Conservation (phyloP, 2,113 vertebrate genomes). For the Antennarius striatus region DNA sequence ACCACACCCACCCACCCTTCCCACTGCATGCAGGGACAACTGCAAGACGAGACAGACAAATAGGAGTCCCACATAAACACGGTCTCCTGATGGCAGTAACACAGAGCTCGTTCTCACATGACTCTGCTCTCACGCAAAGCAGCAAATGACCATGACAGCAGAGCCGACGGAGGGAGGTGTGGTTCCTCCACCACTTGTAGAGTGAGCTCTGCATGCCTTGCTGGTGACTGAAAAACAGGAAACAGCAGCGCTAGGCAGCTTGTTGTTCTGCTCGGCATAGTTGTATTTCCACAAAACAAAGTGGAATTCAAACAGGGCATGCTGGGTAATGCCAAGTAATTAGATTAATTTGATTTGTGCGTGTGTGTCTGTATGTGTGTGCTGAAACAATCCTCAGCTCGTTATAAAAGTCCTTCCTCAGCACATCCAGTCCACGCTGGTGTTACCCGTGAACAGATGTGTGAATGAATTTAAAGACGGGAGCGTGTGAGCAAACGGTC, state of each 20-base stretch:
- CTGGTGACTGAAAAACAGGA: slow-evolving; percentile 53
- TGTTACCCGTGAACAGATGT: slow-evolving; percentile 63
- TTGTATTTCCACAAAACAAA: slow-evolving; percentile 42
- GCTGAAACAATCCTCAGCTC: slow-evolving; percentile 56
- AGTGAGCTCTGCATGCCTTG: slow-evolving; percentile 24
- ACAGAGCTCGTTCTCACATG: slow-evolving; percentile 48
- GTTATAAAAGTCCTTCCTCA: slow-evolving; percentile 54
- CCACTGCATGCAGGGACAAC: slow-evolving; percentile 54
- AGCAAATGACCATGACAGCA: slow-evolving; percentile 38
- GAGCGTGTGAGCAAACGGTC: slow-evolving; percentile 41
- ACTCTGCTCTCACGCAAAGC: slow-evolving; percentile 50
- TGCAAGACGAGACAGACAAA: slow-evolving; percentile 40
- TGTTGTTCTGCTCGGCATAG: slow-evolving; percentile 39
- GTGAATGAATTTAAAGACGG: slow-evolving; percentile 41
- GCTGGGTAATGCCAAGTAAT: slow-evolving; percentile 57
- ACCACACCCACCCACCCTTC: slow-evolving; percentile 44
- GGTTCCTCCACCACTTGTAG: background rate
- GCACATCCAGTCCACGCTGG: slow-evolving; percentile 37
- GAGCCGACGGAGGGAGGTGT: slow-evolving; percentile 2
- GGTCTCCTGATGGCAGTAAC: slow-evolving; percentile 40
- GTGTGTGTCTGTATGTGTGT: background rate
- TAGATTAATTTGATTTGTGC: slow-evolving; percentile 47
- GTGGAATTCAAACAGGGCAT: slow-evolving; percentile 47
- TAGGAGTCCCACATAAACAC: slow-evolving; percentile 46
- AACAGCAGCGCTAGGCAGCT: slow-evolving; percentile 34